Base-by-base conservation (phyloP, 30 jellyfish, hydroid and myxozoan species). In the Rhopilema esculentum region DNA sequence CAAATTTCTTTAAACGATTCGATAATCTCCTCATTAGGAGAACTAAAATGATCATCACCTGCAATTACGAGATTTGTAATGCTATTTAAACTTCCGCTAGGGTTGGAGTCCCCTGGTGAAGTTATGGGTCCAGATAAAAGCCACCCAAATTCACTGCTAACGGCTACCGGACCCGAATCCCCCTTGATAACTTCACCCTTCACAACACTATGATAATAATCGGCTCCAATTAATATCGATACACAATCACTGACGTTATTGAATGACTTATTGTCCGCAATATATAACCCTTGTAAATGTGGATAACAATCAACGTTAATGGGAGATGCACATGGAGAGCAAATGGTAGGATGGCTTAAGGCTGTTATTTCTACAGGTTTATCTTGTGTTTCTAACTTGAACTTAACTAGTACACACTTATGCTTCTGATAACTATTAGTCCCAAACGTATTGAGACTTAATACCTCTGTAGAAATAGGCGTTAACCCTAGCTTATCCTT, bases 371-470 rank as follows among this genome's bases (percentile, higher is more conserved):
- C 2, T 18, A 84, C 32, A 27, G 40, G 0, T 15, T 61, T 78
- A 21, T 57, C 86, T 32, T 23, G 66, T 63, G 49, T 29, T 21
- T 72, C 93, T 61, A 84, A 62, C 8, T 72, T 84, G 1, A 86
- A 2, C 24, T 33, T 75, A 20, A 86, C 95, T 8, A 26, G 85
- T 25, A 21, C 76, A 32, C 89, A 86, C 18, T 21, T 75, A 17
- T 64, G 61, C 75, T 66, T 64, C 51, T 31, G 23, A 77, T 8
- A 62, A 51, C 51, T 66, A 17, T 66, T 85, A 19, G 89, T 19
- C 16, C 95, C 95, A 51, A 86, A 76, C 19, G 89, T 86, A 67
- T 75, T 86, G 53, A 86, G 27, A 69, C 62, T 86, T 18, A 86
- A 24, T 18, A 24, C 49, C 21, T 84, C 89, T 9, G 7, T 62